These are phyloP conservation scores for Nesometra sesokonis DNA, from an alignment of 35 echinoderm and acorn worm species.

Conservation along the genomic window DNA sequence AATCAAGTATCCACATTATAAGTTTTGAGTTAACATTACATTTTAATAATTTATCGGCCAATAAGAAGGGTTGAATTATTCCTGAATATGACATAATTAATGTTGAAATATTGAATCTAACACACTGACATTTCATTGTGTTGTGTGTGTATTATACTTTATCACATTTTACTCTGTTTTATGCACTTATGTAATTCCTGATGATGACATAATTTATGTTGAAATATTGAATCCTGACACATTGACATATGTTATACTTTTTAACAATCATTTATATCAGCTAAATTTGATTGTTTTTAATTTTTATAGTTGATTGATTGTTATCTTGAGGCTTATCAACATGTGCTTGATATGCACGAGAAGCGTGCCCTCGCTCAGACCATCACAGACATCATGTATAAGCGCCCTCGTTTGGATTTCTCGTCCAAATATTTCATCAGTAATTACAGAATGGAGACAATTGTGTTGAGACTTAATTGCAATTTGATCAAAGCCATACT, in stretches of 20 bases:
- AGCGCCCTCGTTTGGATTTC: slow-evolving; percentile 84
- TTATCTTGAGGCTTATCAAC: slow-evolving; percentile 90
- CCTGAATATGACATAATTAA: too few relatives aligned
- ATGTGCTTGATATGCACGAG: slow-evolving; percentile 99
- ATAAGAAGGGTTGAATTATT: too few relatives aligned
- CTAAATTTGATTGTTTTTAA: not conserved
- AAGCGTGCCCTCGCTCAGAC: slow-evolving; percentile 76
- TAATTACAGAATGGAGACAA: slow-evolving; percentile 61
- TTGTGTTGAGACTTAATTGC: slow-evolving; percentile 70
- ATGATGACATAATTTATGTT: too few relatives aligned
- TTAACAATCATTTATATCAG: not conserved
- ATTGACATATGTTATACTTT: too few relatives aligned
- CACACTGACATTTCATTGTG: too few relatives aligned
- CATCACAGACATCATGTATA: slow-evolving; percentile 59
- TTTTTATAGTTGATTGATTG: slow-evolving; percentile 69
- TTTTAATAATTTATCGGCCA: too few relatives aligned
- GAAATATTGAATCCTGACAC: not conserved
- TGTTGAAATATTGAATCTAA: too few relatives aligned
- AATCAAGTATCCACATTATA: too few relatives aligned
- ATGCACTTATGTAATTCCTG: too few relatives aligned
- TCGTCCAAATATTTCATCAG: slow-evolving; percentile 62
- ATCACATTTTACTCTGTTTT: too few relatives aligned
- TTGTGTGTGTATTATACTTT: too few relatives aligned
- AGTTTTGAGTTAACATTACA: too few relatives aligned
- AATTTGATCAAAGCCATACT: slow-evolving; percentile 73